Percentiles rank a stretch among this genome's conserved stretches.
Conservation (phyloP, 2,113 vertebrate species). For the Lepisosteus osseus region DNA sequence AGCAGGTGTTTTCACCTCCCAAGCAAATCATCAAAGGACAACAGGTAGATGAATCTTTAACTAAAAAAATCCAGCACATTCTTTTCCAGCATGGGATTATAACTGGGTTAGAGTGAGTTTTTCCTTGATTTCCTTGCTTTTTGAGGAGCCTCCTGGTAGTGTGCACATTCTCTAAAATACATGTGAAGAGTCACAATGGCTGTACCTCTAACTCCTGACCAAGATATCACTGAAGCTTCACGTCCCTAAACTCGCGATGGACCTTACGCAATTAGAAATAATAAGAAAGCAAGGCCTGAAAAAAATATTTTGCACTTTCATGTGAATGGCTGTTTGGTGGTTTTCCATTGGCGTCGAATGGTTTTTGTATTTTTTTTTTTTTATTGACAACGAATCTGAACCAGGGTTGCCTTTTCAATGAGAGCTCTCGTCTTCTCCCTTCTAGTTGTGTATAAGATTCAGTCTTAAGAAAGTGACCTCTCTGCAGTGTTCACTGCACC, state of each 20-base stretch:
- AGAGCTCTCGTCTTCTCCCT: neutral
- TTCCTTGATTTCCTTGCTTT: too few species aligned
- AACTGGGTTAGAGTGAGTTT: too few species aligned
- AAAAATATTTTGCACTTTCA: constrained; percentile 45
- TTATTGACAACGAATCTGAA: constrained; percentile 33
- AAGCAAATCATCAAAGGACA: too few species aligned
- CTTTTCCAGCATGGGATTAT: too few species aligned
- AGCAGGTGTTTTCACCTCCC: too few species aligned
- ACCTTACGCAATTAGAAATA: neutral
- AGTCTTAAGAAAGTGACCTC: constrained; percentile 1
- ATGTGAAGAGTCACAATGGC: too few species aligned
- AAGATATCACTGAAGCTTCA: neutral
- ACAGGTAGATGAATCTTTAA: too few species aligned
- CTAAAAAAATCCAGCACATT: too few species aligned
- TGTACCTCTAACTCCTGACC: too few species aligned
- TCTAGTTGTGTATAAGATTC: neutral
- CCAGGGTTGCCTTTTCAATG: constrained; percentile 19
- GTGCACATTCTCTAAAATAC: too few species aligned
- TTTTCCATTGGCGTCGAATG: constrained; percentile 12
- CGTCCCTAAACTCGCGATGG: neutral
- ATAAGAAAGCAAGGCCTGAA: neutral
- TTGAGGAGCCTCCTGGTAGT: too few species aligned
- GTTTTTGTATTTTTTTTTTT: constrained; percentile 25
- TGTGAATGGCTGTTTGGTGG: neutral
- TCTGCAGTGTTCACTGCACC: constrained; percentile 3